phyloP scores from a whole-genome alignment of 2,113 vertebrate species.

The Varanus salvator region DNA sequence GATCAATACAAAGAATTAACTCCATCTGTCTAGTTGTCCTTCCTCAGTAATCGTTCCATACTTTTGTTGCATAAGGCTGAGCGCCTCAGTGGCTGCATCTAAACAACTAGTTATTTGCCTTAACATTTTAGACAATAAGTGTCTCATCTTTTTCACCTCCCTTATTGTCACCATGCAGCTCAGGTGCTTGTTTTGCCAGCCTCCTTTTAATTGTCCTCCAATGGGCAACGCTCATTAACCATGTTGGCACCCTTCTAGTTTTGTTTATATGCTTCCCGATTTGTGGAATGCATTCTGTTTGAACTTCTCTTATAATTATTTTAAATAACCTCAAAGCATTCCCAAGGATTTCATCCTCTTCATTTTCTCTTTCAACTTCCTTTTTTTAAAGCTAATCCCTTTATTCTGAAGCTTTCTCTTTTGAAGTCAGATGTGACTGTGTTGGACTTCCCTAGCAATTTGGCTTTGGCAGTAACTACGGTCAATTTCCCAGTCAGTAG shows the following conservation, averaged over 20 bases:
- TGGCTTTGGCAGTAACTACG: not conserved
- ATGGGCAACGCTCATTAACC: not conserved
- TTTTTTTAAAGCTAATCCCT: not conserved
- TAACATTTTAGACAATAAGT: not conserved
- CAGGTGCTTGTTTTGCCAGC: not conserved
- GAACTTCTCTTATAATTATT: not conserved
- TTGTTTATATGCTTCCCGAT: not conserved
- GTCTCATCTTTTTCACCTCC: not conserved
- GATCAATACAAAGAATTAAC: not conserved
- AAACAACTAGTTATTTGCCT: not conserved
- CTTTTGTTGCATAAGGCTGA: not conserved
- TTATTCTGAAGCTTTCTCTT: not conserved
- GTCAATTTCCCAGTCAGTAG: not conserved
- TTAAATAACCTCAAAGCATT: not conserved
- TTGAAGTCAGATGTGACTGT: not conserved
- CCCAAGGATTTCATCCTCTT: not conserved
- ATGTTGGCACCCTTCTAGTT: not conserved
- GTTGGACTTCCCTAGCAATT: not conserved
- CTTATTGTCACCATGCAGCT: not conserved
- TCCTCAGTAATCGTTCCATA: not conserved
- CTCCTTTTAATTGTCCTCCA: not conserved
- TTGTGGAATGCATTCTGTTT: not conserved
- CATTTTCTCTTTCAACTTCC: not conserved
- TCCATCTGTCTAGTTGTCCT: not conserved
- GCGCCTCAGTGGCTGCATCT: not conserved